Evolutionary conservation across 1,140 invertebrate species (phyloP).

Genomic region (Ganaspis sp.): DNA sequence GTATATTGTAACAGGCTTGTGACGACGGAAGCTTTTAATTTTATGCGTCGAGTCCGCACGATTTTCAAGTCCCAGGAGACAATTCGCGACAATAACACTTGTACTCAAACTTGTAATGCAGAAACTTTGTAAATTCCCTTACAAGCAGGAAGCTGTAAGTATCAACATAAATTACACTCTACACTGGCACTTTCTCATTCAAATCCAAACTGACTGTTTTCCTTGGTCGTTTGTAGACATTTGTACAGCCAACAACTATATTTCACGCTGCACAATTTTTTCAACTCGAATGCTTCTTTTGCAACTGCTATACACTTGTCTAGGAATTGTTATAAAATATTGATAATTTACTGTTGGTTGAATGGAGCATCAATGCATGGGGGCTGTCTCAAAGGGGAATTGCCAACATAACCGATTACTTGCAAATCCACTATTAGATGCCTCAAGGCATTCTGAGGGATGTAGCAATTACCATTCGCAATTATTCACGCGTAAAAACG

Average conservation of each 20-base stretch:
- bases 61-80: slow-evolving; percentile 14
- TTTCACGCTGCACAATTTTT: no score
- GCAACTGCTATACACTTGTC: no score
- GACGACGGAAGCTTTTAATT: slow-evolving; percentile 27
- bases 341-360: no score
- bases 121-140: slow-evolving; percentile 12
- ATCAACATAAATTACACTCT: not conserved
- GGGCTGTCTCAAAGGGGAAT: not conserved
- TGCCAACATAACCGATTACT: not conserved
- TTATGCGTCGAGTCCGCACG: not conserved
- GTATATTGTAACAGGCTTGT: not conserved
- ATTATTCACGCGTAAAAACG: not conserved
- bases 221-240: no score
- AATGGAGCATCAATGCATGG: no score
- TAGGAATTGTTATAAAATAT: no score
- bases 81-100: not conserved
- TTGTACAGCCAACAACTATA: no score
- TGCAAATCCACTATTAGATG: not conserved
- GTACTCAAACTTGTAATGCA: slow-evolving; percentile 3
- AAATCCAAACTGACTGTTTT: not conserved
- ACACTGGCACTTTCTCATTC: not conserved
- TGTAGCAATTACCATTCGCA: not conserved
- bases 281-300: no score
- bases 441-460: not conserved
- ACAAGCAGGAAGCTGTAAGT: not conserved